Percentiles rank a stretch among this genome's conserved stretches.
Conservation (phyloP, 37 sponge, comb jelly and placozoan species). For the Diacarnus erythraeanus region DNA sequence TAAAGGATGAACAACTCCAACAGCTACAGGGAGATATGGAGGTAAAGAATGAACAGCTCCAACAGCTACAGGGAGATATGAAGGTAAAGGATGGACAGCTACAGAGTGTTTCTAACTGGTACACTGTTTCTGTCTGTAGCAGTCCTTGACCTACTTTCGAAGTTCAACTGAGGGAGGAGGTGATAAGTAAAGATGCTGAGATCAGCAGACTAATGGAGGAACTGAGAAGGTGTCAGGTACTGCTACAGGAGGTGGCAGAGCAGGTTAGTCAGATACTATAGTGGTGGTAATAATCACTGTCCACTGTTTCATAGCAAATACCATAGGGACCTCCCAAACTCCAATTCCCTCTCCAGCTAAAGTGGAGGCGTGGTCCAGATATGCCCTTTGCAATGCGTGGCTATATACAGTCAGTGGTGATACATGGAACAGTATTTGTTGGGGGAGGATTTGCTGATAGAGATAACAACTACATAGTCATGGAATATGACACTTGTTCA, state of each 20-base stretch:
- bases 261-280: too few species aligned
- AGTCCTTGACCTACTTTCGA: not conserved
- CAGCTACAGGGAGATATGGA: not conserved
- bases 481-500: not conserved
- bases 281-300: not conserved
- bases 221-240: not conserved
- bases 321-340: not conserved
- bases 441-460: not conserved
- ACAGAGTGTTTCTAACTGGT: not conserved
- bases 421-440: not conserved
- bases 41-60: not conserved
- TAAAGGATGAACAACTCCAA: not conserved
- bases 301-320: not conserved
- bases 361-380: not conserved
- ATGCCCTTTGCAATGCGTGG: not conserved
- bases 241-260: too few species aligned
- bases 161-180: not conserved
- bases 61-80: not conserved
- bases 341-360: not conserved
- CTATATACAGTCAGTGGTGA: not conserved
- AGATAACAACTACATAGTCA: not conserved
- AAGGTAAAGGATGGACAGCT: not conserved
- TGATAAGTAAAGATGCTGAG: not conserved
- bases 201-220: slow-evolving; percentile 2
- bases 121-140: not conserved